Evolutionary conservation across 1,140 invertebrate species (phyloP), one percentile per base, ranked within the genome.

Genomic region (Sarcophaga peregrina): DNA sequence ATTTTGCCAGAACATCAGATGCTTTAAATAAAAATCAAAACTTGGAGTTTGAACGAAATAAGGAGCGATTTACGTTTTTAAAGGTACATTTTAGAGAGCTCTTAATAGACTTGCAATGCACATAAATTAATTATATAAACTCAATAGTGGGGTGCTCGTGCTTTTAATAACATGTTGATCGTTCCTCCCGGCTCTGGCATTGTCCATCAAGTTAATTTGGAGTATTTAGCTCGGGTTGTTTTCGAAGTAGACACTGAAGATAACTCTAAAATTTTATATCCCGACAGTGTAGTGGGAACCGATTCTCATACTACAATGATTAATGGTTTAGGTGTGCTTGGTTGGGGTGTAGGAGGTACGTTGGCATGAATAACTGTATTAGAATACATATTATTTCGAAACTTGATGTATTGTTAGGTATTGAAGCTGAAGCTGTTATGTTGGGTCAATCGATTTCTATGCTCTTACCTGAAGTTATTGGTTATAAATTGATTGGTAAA

Each of bases 301-400:
- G 98, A 99, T 92, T 98, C 97, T 8, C 98, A 99, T 87, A 99
- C 98, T 8, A 99, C 98, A 1, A 99, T 99, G 98, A 98, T 99
- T 78, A 99, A 99, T 90, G 98, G 98, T 1, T 91, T 96, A 15
- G 95, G 95, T 17, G 94, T 96, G 8, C 91, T 96, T 50, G 95
- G 95, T 15, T 96, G 95, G 95, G 95, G 95, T 83, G 89, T 90
- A 20, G 89, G 89, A 6, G 89, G 85, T 85, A 81, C 73, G 73
- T 74, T 83, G 25, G 10, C 78, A 13, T 80, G n/a, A 54, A 45
- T 6, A 15, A 58, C 5, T 47, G 45, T 45, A 62, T 20, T 46
- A 76, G 7, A 75, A 54, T 13, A 47, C n/a, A 74, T 80, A 73
- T 47, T 13, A 82, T 54, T 10, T 9, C n/a, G 8, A 47, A 11